Evolutionary conservation across 2,797 vertebrate genomes (phyloP).

Genomic region (Glyptemys insculpta): DNA sequence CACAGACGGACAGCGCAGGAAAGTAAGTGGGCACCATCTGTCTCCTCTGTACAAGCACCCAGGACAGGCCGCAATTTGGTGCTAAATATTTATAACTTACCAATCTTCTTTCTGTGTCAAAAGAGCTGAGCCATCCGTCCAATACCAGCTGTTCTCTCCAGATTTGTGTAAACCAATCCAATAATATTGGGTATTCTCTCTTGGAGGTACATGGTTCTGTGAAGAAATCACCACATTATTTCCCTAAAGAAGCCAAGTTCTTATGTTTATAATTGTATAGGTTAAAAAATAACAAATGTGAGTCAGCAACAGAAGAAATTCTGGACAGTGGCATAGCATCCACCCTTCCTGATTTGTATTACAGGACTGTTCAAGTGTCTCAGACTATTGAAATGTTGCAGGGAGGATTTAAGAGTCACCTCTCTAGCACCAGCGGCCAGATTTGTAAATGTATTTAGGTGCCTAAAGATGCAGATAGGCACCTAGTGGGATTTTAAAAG

Average conservation of each 20-base stretch:
- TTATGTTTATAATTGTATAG: not conserved
- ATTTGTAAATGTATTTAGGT: not conserved
- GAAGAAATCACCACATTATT: not conserved
- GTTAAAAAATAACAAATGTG: not conserved
- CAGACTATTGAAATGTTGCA: not conserved
- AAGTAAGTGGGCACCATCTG: not conserved
- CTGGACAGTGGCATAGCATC: not conserved
- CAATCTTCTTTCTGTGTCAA: not conserved
- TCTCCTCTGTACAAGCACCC: not conserved
- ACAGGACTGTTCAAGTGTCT: not conserved
- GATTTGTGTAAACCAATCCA: conserved; percentile 41
- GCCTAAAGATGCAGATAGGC: not conserved
- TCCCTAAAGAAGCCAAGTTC: not conserved
- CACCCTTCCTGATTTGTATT: not conserved
- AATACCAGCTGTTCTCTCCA: conserved; percentile 7
- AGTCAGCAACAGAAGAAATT: not conserved
- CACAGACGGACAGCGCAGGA: not conserved
- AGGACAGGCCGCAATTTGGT: not conserved
- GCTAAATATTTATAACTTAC: not conserved
- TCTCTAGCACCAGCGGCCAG: too few relatives aligned
- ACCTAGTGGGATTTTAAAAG: not conserved
- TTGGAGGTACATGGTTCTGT: conserved; percentile 8
- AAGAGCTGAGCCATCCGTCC: conserved; percentile 54
- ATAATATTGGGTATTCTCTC: conserved; percentile 9
- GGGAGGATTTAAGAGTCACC: not conserved